Conservation (phyloP, 2,113 vertebrate genomes). For the Poeciliopsis turrubarensis region DNA sequence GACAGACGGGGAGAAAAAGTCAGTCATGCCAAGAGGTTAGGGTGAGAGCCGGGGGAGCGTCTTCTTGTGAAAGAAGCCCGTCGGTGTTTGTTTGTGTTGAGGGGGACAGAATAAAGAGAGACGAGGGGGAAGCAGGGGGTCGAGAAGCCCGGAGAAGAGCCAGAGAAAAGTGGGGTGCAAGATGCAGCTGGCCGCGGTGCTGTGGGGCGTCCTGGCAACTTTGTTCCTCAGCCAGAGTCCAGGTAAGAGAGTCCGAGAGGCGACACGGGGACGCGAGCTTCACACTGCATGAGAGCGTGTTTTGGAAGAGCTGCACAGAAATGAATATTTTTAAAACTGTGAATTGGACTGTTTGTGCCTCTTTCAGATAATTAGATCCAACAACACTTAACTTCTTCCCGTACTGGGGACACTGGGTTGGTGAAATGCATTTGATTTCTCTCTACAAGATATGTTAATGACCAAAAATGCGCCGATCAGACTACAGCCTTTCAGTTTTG, state of each 20-base stretch:
- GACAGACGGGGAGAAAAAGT: constrained; percentile 34
- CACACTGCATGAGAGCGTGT: constrained; percentile 20
- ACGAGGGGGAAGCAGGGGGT: constrained; percentile 4
- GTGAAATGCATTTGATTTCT: constrained; percentile 1
- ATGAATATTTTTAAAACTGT: too few species aligned
- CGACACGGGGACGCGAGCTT: not conserved
- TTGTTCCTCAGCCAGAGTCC: constrained; percentile 66
- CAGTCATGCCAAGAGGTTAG: constrained; percentile 67
- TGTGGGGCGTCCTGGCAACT: constrained; percentile 72
- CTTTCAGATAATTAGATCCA: not conserved
- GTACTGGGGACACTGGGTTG: not conserved
- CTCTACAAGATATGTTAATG: not conserved
- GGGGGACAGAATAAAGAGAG: constrained; percentile 3
- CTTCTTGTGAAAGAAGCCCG: constrained; percentile 21
- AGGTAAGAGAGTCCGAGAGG: constrained; percentile 68
- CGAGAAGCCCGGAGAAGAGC: constrained; percentile 56
- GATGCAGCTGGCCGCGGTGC: constrained; percentile 74
- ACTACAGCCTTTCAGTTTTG: too few species aligned
- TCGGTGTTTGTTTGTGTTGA: constrained; percentile 20
- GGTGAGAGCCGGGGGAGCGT: constrained; percentile 52
- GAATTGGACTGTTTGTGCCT: not conserved
- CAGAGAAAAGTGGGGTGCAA: constrained; percentile 57
- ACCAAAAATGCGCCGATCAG: too few species aligned
- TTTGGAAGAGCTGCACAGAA: constrained; percentile 9
- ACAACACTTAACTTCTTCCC: constrained; percentile 23